Percentiles rank a stretch among this genome's conserved stretches.
phyloP scores from a whole-genome alignment of 1,140 invertebrate genomes.

The Oedothorax gibbosus region DNA sequence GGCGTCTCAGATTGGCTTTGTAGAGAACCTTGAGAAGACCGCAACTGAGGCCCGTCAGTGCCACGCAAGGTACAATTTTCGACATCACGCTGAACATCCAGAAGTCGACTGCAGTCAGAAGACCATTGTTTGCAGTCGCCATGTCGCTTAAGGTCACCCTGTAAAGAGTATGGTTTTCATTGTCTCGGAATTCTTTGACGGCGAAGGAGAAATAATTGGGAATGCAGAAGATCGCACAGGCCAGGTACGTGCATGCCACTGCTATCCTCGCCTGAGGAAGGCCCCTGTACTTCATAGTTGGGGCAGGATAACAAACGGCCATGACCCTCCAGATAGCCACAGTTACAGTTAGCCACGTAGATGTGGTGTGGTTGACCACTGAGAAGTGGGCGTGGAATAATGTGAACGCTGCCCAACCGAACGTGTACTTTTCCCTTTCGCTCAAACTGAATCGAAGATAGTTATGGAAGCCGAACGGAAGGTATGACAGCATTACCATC shows the following conservation, averaged over 20 bases:
- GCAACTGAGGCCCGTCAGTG: constrained; percentile 84
- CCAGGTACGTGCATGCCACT: constrained; percentile 78
- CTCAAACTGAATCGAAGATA: constrained; percentile 71
- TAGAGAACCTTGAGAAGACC: constrained; percentile 77
- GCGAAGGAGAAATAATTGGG: constrained; percentile 67
- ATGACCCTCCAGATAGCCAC: constrained; percentile 94
- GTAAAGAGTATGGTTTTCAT: constrained; percentile 71
- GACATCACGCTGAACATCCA: constrained; percentile 89
- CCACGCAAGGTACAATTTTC: constrained; percentile 85
- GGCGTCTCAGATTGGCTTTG: constrained; percentile 76
- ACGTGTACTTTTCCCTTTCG: constrained; percentile 60
- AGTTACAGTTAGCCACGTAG: constrained; percentile 91
- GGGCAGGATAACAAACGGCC: constrained; percentile 73
- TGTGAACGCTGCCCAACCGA: constrained; percentile 62
- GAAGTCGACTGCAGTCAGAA: constrained; percentile 79
- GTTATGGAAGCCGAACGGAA: constrained; percentile 83
- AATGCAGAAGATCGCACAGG: constrained; percentile 81
- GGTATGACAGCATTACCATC: constrained; percentile 88
- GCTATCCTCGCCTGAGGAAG: constrained; percentile 76
- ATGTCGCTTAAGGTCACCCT: constrained; percentile 75
- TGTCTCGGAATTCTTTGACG: constrained; percentile 22
- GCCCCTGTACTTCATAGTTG: constrained; percentile 54
- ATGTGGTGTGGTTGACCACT: constrained; percentile 88
- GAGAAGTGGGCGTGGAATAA: constrained; percentile 77
- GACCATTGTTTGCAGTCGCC: constrained; percentile 73